A percentile compares a stretch with the other conserved stretches of the same genome.
These are phyloP conservation scores for Cantharis lateralis DNA, from an alignment of 2,888 invertebrate species.

Conservation along the genomic window DNA sequence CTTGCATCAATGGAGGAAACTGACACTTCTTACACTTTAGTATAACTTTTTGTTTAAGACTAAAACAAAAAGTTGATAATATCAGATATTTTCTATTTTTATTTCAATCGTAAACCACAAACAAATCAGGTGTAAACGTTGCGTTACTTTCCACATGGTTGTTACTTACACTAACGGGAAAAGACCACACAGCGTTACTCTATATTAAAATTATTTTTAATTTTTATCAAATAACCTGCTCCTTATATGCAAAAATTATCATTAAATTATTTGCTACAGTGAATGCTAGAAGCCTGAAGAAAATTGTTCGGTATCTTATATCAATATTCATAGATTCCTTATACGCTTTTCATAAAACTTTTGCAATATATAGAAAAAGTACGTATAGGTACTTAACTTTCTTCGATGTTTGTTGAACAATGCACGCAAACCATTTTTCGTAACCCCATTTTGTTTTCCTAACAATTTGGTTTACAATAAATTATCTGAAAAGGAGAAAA, in stretches of 20 bases:
- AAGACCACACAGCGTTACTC: constrained; percentile 38
- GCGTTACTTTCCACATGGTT: constrained; percentile 24
- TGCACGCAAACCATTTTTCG: not conserved
- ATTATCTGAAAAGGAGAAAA: not conserved
- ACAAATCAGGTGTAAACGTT: constrained; percentile 36
- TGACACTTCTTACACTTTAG: not conserved
- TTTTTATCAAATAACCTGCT: constrained; percentile 26
- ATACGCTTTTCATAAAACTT: not conserved
- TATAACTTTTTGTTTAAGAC: not conserved
- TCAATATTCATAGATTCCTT: not conserved
- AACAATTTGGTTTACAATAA: not conserved
- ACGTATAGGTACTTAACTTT: not conserved
- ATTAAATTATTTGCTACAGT: constrained; percentile 29
- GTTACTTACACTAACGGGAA: constrained; percentile 35
- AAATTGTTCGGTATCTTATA: not conserved
- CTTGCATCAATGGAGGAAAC: not conserved
- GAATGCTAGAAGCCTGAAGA: constrained; percentile 20
- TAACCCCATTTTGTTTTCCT: not conserved
- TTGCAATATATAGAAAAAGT: not conserved
- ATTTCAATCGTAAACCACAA: constrained; percentile 30
- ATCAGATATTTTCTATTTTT: not conserved
- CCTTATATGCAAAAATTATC: constrained; percentile 15
- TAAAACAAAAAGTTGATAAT: not conserved
- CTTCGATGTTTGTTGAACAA: not conserved
- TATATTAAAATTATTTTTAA: constrained; percentile 32